These are phyloP conservation scores for Notodonta dromedarius DNA, from an alignment of 2,888 invertebrate genomes.

Conservation along the genomic window DNA sequence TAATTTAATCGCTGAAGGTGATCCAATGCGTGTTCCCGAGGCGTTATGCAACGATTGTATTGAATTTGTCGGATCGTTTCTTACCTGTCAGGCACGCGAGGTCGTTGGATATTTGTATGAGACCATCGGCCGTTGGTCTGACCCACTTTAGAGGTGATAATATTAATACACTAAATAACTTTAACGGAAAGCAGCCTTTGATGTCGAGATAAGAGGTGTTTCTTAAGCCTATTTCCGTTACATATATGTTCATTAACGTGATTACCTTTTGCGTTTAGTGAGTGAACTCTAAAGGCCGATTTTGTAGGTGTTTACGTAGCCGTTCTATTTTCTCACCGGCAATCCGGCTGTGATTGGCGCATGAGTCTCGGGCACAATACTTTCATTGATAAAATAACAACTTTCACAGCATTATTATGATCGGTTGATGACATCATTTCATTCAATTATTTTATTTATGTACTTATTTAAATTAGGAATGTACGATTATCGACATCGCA, in stretches of 20 bases:
- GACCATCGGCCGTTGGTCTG: conserved; percentile 46
- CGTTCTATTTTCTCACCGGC: no score
- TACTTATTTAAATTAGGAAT: background rate
- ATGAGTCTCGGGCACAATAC: no score
- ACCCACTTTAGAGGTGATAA: conserved; percentile 40
- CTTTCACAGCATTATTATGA: no score
- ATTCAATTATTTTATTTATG: background rate
- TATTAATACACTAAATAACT: conserved; percentile 31
- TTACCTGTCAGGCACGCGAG: conserved; percentile 52
- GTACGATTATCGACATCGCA: conserved; percentile 9
- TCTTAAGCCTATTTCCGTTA: no score
- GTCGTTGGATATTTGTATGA: conserved; percentile 43
- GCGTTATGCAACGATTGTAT: conserved; percentile 43
- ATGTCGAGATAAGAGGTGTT: background rate
- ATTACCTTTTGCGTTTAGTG: no score
- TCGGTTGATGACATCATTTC: no score
- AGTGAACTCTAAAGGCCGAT: no score
- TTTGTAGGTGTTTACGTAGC: no score
- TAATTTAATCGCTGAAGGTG: conserved; percentile 15
- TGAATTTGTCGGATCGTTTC: conserved; percentile 41
- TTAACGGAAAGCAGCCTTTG: conserved; percentile 3
- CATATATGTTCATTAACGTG: no score
- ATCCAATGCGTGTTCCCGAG: conserved; percentile 38
- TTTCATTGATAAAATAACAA: no score
- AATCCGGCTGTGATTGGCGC: no score